Percentiles rank a stretch among this genome's conserved stretches.
Conservation (phyloP, 2,797 vertebrate genomes). For the Mustela erminea region DNA sequence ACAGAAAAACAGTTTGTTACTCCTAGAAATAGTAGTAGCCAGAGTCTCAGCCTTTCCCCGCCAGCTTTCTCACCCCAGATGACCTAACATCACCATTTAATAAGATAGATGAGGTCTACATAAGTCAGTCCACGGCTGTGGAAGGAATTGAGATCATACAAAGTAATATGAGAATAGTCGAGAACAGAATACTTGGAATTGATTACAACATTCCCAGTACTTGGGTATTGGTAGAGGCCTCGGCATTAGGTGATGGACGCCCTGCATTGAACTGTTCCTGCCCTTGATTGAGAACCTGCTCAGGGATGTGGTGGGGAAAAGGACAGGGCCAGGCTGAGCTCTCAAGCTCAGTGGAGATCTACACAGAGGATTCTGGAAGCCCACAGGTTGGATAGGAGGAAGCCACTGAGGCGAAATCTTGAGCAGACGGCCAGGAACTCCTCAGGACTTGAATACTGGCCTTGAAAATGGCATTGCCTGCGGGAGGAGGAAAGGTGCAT, state of each 20-base stretch:
- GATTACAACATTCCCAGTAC: not conserved
- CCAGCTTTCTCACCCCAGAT: not conserved
- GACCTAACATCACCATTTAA: not conserved
- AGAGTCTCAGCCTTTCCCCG: not conserved
- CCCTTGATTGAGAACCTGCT: not conserved
- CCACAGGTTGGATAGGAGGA: not conserved
- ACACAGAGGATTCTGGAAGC: not conserved
- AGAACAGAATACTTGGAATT: not conserved
- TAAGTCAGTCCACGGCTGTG: not conserved
- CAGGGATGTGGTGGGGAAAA: not conserved
- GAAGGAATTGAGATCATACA: not conserved
- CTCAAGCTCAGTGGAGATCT: not conserved
- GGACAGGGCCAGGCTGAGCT: not conserved
- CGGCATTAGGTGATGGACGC: not conserved
- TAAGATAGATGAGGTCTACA: not conserved
- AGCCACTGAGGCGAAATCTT: not conserved
- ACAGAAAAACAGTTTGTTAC: not conserved
- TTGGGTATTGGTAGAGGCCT: not conserved
- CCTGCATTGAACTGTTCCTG: accelerated
- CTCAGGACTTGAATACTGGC: not conserved
- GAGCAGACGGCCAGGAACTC: not conserved
- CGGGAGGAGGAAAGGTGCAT: not conserved
- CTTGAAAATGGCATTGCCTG: not conserved
- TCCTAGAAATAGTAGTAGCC: not conserved
- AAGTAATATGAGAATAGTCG: not conserved